Conservation (phyloP, 2,888 invertebrate species). For the Drosophila niveifrons region DNA sequence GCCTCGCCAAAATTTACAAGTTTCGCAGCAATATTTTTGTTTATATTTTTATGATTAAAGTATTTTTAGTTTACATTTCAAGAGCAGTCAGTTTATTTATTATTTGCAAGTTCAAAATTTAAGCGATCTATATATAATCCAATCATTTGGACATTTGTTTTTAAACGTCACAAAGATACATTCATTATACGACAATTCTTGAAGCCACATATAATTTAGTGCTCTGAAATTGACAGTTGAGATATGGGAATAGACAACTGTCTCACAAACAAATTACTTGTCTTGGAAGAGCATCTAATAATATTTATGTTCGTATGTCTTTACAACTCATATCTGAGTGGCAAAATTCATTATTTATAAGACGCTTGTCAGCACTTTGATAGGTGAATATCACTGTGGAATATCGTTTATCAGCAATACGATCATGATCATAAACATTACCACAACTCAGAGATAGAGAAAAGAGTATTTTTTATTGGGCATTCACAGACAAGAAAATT, state of each 20-base stretch:
- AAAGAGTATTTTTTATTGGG: not conserved
- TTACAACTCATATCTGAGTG: constrained; percentile 20
- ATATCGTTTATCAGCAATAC: constrained; percentile 5
- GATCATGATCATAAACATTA: constrained; percentile 19
- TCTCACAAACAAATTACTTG: constrained; percentile 17
- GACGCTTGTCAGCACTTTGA: constrained; percentile 20
- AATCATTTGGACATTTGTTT: too few species aligned
- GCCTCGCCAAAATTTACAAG: not conserved
- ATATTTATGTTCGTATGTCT: constrained; percentile 2
- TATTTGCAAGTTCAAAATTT: too few species aligned
- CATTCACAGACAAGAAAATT: not conserved
- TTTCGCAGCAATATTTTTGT: not conserved
- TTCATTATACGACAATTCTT: not conserved
- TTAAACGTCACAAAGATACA: too few species aligned
- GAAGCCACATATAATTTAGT: not conserved
- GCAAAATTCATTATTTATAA: constrained; percentile 14
- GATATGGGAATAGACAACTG: constrained; percentile 26
- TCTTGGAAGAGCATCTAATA: constrained; percentile 23
- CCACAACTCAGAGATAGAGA: not conserved
- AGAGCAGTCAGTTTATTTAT: too few species aligned
- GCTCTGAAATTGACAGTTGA: constrained; percentile 1
- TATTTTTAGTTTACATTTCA: not conserved
- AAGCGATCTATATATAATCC: too few species aligned
- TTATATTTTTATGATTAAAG: not conserved
- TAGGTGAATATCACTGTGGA: constrained; percentile 12